Evolutionary conservation across 2,113 vertebrate species (phyloP).

Genomic region (Gymnocephalus cernua): DNA sequence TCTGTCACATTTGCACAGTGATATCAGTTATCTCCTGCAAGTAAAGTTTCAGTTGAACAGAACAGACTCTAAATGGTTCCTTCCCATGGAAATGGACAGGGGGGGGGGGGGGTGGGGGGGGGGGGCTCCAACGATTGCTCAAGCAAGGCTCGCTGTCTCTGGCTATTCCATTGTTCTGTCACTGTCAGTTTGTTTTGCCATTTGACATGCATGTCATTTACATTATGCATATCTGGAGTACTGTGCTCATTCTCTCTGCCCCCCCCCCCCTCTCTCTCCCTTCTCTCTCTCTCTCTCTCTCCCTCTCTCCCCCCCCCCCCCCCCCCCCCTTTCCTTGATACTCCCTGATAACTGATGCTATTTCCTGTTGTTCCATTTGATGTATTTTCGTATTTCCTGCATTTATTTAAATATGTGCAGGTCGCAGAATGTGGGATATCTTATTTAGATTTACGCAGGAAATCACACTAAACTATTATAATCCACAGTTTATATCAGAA

Average conservation of each 20-base stretch:
- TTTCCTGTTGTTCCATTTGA: conserved; percentile 52
- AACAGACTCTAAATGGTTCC: conserved; percentile 49
- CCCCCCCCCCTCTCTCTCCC: neutral
- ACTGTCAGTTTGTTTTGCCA: conserved; percentile 81
- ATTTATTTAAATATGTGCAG: conserved; percentile 33
- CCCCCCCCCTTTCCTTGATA: conserved; percentile 29
- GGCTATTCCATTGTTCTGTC: conserved; percentile 79
- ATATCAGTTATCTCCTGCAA: conserved; percentile 47
- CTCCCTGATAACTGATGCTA: conserved; percentile 51
- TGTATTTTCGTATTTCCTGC: conserved; percentile 43
- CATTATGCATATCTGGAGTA: conserved; percentile 83
- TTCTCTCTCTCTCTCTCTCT: neutral
- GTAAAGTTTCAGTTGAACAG: conserved; percentile 61
- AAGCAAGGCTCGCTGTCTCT: conserved; percentile 60
- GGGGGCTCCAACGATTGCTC: conserved; percentile 39
- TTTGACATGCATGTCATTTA: conserved; percentile 84
- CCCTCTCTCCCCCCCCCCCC: neutral
- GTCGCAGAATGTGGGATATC: neutral
- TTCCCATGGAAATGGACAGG: conserved; percentile 60
- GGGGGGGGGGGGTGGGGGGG: no score
- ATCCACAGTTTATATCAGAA: conserved; percentile 32
- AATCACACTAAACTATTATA: conserved; percentile 1
- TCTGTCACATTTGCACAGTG: conserved; percentile 55
- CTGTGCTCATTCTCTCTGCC: conserved; percentile 23
- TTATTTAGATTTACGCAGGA: conserved; percentile 20